phyloP scores from a whole-genome alignment of 2,888 invertebrate species.

The Carabus problematicus region DNA sequence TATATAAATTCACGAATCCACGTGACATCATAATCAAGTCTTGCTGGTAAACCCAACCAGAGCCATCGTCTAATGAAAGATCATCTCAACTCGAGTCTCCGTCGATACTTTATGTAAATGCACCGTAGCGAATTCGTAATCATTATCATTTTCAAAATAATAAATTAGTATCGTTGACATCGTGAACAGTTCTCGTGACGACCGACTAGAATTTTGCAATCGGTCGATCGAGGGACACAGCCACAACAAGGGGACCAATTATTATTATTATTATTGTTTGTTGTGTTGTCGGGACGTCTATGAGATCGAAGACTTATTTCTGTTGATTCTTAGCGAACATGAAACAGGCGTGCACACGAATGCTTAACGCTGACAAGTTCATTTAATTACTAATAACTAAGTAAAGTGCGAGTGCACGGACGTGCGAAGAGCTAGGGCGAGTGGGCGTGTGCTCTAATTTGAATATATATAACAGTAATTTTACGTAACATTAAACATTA shows the following conservation, averaged over 20 bases:
- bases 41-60: neutral
- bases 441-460: neutral
- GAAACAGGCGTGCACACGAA: slow-evolving; percentile 16
- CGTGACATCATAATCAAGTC: slow-evolving; percentile 28
- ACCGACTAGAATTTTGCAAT: slow-evolving; percentile 20
- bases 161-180: slow-evolving; percentile 38
- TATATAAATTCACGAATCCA: slow-evolving; percentile 22
- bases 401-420: slow-evolving; percentile 1
- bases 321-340: slow-evolving; percentile 1
- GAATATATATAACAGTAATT: slow-evolving; percentile 8
- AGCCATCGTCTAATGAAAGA: slow-evolving; percentile 24
- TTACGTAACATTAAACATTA: neutral
- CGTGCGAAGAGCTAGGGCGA: neutral
- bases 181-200: slow-evolving; percentile 36
- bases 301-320: neutral
- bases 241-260: neutral
- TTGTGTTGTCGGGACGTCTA: too few species aligned
- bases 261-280: neutral
- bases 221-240: slow-evolving; percentile 8
- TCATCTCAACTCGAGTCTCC: slow-evolving; percentile 1
- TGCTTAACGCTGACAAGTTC: slow-evolving; percentile 18
- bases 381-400: slow-evolving; percentile 11
- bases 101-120: slow-evolving; percentile 32
- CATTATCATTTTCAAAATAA: slow-evolving; percentile 38
- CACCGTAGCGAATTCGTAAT: slow-evolving; percentile 29